Evolutionary conservation across 2,797 vertebrate genomes (phyloP).

Genomic region (Bradypodion ventrale): DNA sequence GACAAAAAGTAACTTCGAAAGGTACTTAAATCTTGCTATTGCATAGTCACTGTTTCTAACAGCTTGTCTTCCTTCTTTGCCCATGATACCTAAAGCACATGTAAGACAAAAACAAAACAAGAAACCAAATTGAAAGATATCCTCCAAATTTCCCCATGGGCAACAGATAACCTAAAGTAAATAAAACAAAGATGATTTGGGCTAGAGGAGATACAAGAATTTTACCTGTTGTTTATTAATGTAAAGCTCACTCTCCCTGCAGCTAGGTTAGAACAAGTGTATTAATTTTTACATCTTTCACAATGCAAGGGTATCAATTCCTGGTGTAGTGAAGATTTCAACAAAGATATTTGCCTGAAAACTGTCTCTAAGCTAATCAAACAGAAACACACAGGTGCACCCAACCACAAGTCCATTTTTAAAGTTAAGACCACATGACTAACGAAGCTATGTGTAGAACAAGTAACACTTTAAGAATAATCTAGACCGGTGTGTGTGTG

Average conservation of each 20-base stretch:
- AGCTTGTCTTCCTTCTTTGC: slow-evolving; percentile 97
- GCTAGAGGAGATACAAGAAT: background rate
- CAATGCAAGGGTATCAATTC: background rate
- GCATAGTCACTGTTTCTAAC: slow-evolving; percentile 99
- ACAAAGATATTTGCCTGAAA: background rate
- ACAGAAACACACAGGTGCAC: too few relatives aligned
- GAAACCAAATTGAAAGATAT: slow-evolving; percentile 20
- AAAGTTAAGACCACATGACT: too few relatives aligned
- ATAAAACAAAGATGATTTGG: background rate
- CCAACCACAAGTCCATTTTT: too few relatives aligned
- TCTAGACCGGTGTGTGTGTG: too few relatives aligned
- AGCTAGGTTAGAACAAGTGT: background rate
- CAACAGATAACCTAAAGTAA: background rate
- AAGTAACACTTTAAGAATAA: too few relatives aligned
- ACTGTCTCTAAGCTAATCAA: too few relatives aligned
- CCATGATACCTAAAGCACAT: slow-evolving; percentile 91
- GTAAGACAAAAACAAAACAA: slow-evolving; percentile 56
- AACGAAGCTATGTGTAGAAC: too few relatives aligned
- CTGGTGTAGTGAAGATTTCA: background rate
- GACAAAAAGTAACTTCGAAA: slow-evolving; percentile 96
- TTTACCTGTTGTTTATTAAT: background rate
- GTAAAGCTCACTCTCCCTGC: background rate
- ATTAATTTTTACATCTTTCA: background rate
- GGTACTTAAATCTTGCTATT: slow-evolving; percentile 97
- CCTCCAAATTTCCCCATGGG: background rate